Evolutionary conservation across 2,113 vertebrate genomes (phyloP), one percentile per base, ranked within the genome.

Genomic region (Indri indri): DNA sequence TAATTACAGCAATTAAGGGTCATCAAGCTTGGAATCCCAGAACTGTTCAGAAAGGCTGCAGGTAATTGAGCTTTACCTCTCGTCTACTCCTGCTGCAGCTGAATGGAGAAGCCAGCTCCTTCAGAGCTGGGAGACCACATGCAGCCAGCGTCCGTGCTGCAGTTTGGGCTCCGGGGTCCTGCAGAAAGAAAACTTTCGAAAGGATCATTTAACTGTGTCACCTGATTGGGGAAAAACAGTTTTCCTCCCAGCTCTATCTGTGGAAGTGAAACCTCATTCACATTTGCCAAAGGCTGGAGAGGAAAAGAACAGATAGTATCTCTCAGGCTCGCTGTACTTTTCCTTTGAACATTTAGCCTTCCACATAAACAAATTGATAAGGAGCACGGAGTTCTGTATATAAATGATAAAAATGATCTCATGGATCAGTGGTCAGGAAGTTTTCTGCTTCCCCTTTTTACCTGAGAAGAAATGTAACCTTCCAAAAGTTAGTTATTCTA

Each of bases 281-380:
- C 1, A 8, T 65, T 63, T 73, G 79, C 77, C 22, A 2, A 7
- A 57, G 63, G 23, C 63, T 27, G 5, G 12, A 47, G 54, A 82
- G 52, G 63, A 70, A 23, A 27, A 11, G 34, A n/a, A 18, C n/a
- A 25, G 23, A 5, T 14, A 42, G 3, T 4, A 0, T 23, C 59
- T 20, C 32, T 37, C 5, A 8, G 42, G 18, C 20, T 50, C 14
- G 47, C 42, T 5, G 3, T 6, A 1, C 16, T 25, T 25, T 4
- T 32, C 45, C 59, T 68, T 54, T 50, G 17, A 14, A 16, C 16
- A 2, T 25, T 20, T 34, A 14, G 66, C 79, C 32, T 50, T 65
- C n/a, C n/a, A 1, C 3, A 6, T 20, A 12, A 3, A 40, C 22
- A 42, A 1, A 1, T 2, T 40, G 68, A 3, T 4, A 23, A 30